These are phyloP conservation scores for Cheumatopsyche charites DNA, from an alignment of 1,140 invertebrate genomes.

Conservation along the genomic window DNA sequence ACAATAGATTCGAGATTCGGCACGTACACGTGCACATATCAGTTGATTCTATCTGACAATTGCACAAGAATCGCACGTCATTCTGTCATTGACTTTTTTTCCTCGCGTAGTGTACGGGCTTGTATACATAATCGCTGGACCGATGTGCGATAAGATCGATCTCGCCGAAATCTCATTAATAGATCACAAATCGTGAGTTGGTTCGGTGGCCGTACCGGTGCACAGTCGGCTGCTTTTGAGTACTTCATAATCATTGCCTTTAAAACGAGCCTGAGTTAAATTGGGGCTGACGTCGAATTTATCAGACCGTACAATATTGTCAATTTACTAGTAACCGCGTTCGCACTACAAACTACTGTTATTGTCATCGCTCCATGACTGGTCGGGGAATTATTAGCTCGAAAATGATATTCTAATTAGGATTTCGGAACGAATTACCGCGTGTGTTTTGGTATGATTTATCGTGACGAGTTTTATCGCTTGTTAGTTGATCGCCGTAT, in stretches of 20 bases:
- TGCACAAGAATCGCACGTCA: no score
- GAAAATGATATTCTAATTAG: no score
- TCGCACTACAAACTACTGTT: background rate
- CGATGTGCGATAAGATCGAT: no score
- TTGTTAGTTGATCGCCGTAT: no score
- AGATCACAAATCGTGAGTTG: no score
- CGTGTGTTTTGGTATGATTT: no score
- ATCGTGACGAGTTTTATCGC: no score
- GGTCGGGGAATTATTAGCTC: no score
- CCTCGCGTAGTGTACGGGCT: background rate
- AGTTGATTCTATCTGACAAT: background rate
- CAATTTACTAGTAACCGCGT: slow-evolving; percentile 11
- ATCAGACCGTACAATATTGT: slow-evolving; percentile 24
- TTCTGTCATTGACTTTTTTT: background rate
- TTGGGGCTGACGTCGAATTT: background rate
- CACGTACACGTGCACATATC: background rate
- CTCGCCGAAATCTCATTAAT: no score
- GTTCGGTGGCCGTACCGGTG: no score
- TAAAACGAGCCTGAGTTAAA: background rate
- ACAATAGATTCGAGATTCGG: background rate
- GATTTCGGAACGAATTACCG: no score
- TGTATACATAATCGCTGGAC: background rate
- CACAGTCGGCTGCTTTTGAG: background rate
- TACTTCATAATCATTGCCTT: background rate
- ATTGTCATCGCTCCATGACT: background rate